Evolutionary conservation across 2,113 vertebrate genomes (phyloP).

Genomic region (Ptilorrhoa leucosticta): DNA sequence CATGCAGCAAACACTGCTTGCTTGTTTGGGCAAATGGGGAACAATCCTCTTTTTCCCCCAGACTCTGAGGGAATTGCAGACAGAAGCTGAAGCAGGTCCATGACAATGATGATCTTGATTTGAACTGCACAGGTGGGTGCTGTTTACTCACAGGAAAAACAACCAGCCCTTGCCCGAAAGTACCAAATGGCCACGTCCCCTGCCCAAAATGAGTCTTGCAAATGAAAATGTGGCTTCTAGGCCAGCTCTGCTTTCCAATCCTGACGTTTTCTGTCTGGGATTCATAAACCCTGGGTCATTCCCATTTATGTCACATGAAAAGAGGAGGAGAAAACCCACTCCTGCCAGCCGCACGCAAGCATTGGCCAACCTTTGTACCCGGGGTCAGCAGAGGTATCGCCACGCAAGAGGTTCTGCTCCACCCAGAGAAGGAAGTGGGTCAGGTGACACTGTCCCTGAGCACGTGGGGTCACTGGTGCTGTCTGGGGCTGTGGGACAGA

Average conservation of each 20-base stretch:
- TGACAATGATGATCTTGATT: not conserved
- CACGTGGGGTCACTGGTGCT: accelerated
- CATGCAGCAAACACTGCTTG: not conserved
- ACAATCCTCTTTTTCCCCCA: not conserved
- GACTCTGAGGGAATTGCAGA: not conserved
- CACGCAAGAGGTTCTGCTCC: accelerated
- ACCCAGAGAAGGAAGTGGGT: not conserved
- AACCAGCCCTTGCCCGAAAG: not conserved
- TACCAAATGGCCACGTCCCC: accelerated
- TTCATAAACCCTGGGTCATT: not conserved
- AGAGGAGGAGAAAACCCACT: not conserved
- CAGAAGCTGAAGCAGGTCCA: not conserved
- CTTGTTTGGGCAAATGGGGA: not conserved
- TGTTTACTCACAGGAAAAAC: not conserved
- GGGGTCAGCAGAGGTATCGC: accelerated
- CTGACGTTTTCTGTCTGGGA: not conserved
- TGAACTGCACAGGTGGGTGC: accelerated
- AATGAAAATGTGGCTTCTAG: not conserved
- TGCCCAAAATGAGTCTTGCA: not conserved
- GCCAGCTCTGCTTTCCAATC: not conserved
- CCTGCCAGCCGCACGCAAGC: accelerated
- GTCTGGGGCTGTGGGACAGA: not conserved
- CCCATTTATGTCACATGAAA: not conserved
- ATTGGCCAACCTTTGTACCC: not conserved
- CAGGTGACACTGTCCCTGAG: not conserved